A percentile compares a stretch with the other conserved stretches of the same genome.
Conservation (phyloP, 2,113 vertebrate species). For the Dicentrarchus labrax region DNA sequence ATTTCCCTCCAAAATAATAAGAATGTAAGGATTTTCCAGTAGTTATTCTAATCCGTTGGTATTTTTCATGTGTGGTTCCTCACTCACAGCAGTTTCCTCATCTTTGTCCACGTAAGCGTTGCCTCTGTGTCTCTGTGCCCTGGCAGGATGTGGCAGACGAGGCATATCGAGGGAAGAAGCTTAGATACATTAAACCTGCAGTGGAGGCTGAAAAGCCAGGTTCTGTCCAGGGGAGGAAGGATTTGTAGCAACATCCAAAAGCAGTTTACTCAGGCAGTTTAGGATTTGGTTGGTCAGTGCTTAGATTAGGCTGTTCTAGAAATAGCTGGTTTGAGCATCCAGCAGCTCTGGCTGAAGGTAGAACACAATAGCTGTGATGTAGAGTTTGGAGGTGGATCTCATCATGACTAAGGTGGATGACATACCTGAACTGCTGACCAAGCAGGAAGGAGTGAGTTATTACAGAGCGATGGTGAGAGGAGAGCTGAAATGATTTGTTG, state of each 20-base stretch:
- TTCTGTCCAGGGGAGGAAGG: conserved; percentile 6
- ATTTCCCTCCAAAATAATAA: neutral
- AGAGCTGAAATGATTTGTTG: neutral
- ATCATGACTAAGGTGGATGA: neutral
- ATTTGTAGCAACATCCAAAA: conserved; percentile 30
- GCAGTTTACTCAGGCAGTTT: conserved; percentile 24
- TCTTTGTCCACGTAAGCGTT: neutral
- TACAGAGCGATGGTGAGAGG: neutral
- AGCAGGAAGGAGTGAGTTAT: neutral
- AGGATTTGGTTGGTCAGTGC: conserved; percentile 23
- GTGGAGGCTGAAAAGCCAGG: neutral
- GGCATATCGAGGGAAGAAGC: neutral
- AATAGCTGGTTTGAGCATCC: conserved; percentile 13
- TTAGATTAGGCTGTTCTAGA: conserved; percentile 7
- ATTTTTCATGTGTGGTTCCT: neutral
- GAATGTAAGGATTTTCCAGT: neutral
- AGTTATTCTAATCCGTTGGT: neutral
- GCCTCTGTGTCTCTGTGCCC: neutral
- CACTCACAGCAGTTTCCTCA: neutral
- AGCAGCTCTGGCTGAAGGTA: neutral
- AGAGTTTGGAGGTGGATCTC: neutral
- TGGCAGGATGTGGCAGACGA: neutral
- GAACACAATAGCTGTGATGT: neutral
- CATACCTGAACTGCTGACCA: neutral
- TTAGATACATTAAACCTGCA: conserved; percentile 32